These are phyloP conservation scores for Drosophila aldrichi DNA, from an alignment of 2,888 invertebrate genomes.

Conservation along the genomic window DNA sequence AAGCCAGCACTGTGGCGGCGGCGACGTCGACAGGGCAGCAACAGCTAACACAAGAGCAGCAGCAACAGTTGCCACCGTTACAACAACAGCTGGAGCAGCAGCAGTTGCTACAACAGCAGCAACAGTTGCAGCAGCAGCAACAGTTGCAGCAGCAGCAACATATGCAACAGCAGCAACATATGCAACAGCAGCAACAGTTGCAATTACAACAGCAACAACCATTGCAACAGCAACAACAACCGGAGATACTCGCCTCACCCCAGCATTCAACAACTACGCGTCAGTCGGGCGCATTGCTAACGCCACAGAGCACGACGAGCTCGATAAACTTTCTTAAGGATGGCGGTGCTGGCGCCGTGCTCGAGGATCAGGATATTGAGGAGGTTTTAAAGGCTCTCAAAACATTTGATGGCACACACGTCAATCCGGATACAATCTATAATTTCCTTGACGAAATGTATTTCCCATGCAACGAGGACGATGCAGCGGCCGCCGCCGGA, in stretches of 20 bases:
- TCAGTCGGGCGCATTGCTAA: constrained; percentile 61
- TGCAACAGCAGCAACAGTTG: constrained; percentile 27
- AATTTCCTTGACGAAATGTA: constrained; percentile 82
- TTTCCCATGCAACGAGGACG: constrained; percentile 67
- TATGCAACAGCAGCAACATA: constrained; percentile 25
- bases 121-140: constrained; percentile 24
- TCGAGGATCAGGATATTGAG: constrained; percentile 90
- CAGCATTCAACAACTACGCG: constrained; percentile 34
- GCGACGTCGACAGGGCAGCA: constrained; percentile 23
- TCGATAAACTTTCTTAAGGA: constrained; percentile 82
- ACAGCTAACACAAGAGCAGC: constrained; percentile 38
- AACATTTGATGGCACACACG: constrained; percentile 87
- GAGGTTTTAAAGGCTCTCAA: constrained; percentile 92
- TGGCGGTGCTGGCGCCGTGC: constrained; percentile 86
- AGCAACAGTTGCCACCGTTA: constrained; percentile 17
- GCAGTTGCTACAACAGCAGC: constrained; percentile 39
- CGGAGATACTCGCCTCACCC: constrained; percentile 50
- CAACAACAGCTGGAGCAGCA: constrained; percentile 15
- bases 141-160: constrained; percentile 11
- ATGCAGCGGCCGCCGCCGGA: constrained; percentile 29
- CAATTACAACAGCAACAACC: constrained; percentile 24
- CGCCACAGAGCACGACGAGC: constrained; percentile 75
- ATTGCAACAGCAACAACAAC: constrained; percentile 36
- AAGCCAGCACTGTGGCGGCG: constrained; percentile 29
- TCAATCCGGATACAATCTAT: constrained; percentile 79